A percentile compares a stretch with the other conserved stretches of the same genome.
Evolutionary conservation across 2,797 vertebrate species (phyloP).

Genomic region (Australoheros facetus): DNA sequence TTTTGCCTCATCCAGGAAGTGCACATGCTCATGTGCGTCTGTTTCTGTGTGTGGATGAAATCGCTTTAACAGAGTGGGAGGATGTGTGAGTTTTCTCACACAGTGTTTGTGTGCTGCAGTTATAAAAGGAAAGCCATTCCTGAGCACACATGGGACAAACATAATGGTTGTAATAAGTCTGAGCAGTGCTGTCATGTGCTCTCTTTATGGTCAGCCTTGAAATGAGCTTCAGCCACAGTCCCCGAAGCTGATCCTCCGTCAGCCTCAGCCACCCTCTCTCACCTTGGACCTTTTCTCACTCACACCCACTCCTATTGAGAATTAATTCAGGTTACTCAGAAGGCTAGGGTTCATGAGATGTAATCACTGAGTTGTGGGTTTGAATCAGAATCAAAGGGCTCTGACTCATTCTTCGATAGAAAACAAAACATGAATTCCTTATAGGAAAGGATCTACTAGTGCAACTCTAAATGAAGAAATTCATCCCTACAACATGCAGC

Average conservation of each 20-base stretch:
- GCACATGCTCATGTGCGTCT: constrained; percentile 3
- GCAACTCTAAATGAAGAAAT: neutral
- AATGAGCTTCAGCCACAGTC: constrained; percentile 53
- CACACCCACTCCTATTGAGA: constrained; percentile 37
- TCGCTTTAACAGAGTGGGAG: constrained; percentile 29
- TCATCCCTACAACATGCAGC: neutral
- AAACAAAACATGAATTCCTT: neutral
- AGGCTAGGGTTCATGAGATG: constrained; percentile 15
- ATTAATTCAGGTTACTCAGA: constrained; percentile 37
- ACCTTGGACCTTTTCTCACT: constrained; percentile 66
- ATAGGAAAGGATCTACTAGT: neutral
- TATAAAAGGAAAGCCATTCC: constrained; percentile 50
- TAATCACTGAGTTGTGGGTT: constrained; percentile 13
- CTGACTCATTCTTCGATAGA: constrained; percentile 17
- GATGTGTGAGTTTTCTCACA: constrained; percentile 8
- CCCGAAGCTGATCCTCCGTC: constrained; percentile 48
- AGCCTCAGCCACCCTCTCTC: constrained; percentile 41
- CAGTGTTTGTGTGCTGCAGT: constrained; percentile 2
- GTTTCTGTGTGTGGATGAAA: constrained; percentile 3
- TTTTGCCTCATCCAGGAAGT: constrained; percentile 26
- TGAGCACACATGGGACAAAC: constrained; percentile 55
- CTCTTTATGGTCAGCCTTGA: constrained; percentile 64
- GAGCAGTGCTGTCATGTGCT: constrained; percentile 43
- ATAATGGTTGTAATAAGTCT: constrained; percentile 66
- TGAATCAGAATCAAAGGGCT: constrained; percentile 42